Evolutionary conservation across 1,140 invertebrate species (phyloP).

Genomic region (Eueides isabella): DNA sequence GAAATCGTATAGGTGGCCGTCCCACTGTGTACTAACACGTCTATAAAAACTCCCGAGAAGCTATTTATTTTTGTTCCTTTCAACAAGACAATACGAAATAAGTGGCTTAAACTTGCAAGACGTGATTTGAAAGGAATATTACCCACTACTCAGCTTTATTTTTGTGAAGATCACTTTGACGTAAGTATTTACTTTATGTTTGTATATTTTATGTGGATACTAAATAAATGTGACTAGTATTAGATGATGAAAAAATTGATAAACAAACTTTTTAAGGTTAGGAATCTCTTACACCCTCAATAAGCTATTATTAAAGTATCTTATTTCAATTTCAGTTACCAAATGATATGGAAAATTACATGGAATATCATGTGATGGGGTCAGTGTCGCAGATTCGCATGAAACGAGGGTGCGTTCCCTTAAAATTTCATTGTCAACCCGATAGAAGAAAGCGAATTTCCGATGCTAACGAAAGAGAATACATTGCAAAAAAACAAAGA

Average conservation of each 20-base stretch:
- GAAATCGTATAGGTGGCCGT: constrained; percentile 35
- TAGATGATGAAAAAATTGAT: too few species aligned
- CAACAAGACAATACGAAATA: constrained; percentile 32
- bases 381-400: constrained; percentile 45
- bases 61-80: constrained; percentile 33
- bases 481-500: too few species aligned
- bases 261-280: too few species aligned
- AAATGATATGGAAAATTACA: constrained; percentile 60
- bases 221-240: too few species aligned
- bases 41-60: constrained; percentile 37
- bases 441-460: too few species aligned
- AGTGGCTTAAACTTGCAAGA: constrained; percentile 37
- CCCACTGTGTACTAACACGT: constrained; percentile 35
- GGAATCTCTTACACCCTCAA: too few species aligned
- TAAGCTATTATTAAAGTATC: too few species aligned
- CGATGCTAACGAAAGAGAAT: too few species aligned
- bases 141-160: constrained; percentile 12
- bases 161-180: constrained; percentile 35
- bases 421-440: constrained; percentile 49
- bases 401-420: constrained; percentile 46
- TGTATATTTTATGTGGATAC: too few species aligned
- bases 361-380: constrained; percentile 51
- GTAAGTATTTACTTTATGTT: too few species aligned
- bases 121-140: constrained; percentile 11
- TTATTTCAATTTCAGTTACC: constrained; percentile 46